Base-by-base conservation (phyloP, 2,797 vertebrate genomes). In the Phyllotis vaccarum region DNA sequence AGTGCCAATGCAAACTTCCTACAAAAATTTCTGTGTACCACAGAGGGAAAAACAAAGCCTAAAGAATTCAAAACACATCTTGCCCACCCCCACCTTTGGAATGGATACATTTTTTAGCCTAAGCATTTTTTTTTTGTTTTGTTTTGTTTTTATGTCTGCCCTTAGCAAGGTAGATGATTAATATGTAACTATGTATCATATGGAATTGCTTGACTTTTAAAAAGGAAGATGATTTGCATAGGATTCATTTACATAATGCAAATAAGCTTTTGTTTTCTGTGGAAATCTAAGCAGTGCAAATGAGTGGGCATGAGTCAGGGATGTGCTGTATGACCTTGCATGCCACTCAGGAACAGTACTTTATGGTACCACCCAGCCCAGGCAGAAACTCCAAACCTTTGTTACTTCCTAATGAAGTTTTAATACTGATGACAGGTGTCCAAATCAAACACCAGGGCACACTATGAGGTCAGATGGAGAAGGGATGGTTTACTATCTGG, bases 171-270 rank as follows among this genome's bases (percentile, higher is more conserved):
- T 79, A 93, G 92, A 90, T 89, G 86, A 62, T 94, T 91, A 95
- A 37, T 76, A 89, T 29, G 80, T 89, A 79, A 37, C 49, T 37
- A 68, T 74, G n/a, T 96, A 92, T 78, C 82, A 88, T 90, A 97
- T 31, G 96, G 96, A 98, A 94, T 82, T 64, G 92, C 70, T 95
- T 97, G 83, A 93, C 85, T 74, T 82, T 95, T 98, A 97, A 98
- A 97, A 79, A 81, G 95, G 91, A 98, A 98, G 93, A 93, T 54
- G 94, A 94, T 97, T 97, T 98, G 93, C 98, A 98, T 97, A 98
- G 97, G 98, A 98, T 75, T 87, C 96, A 87, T 92, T 98, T 97
- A 98, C 96, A 98, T 86, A 86, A 86, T 72, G 66, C 85, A 86
- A 86, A 72, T 37, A 98, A 97, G 82, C 79, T 86, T 97, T 83